Base-by-base conservation (phyloP, 2,113 vertebrate species). In the Neopipo cinnamomea region DNA sequence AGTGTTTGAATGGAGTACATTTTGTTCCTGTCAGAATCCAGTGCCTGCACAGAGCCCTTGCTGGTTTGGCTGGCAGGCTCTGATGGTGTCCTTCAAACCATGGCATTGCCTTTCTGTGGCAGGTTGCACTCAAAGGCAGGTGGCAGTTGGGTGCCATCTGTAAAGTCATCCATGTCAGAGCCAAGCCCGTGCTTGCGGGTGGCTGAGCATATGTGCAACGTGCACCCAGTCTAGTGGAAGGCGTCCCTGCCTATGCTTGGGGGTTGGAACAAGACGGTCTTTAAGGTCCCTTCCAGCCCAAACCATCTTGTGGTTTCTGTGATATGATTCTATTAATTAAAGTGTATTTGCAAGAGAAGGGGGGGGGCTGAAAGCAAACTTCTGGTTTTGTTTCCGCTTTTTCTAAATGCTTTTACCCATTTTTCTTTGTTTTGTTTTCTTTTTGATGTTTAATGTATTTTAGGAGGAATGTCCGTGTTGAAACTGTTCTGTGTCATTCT, bases 401-500 rank as follows among this genome's bases (percentile, higher is more conserved):
- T 27, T 21, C 2, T 27, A 27, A 28, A 62, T 39, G 12, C 20
- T 62, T 62, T 13, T 39, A 27, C 3, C 6, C 12, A 6, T 17
- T 41, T 47, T n/a, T 28, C 2, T 27, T 19, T 28, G 30, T 20
- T 46, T 11, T 31, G 2, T 12, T 50, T 74, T 44, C 18, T 59
- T 81, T 44, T 44, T 28, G 49, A 1, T 14, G 3, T 80, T 84
- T 46, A 25, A 31, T 66, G 9, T 77, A 11, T 47, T 81, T 77
- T 49, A 72, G 49, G 74, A 70, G 37, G 59, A 74, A 53, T 39
- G 50, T 41, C 53, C 35, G 0, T 37, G 52, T 33, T 92, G 49
- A 96, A 80, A 33, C 31, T 59, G 24, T 68, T 93, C 14, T 58
- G 23, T 93, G 47, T 94, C 33, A 1, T 77, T 96, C 20, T 88